Evolutionary conservation across 2,797 vertebrate species (phyloP), one percentile per base, ranked within the genome.

Genomic region (Sebastes hubbsi): DNA sequence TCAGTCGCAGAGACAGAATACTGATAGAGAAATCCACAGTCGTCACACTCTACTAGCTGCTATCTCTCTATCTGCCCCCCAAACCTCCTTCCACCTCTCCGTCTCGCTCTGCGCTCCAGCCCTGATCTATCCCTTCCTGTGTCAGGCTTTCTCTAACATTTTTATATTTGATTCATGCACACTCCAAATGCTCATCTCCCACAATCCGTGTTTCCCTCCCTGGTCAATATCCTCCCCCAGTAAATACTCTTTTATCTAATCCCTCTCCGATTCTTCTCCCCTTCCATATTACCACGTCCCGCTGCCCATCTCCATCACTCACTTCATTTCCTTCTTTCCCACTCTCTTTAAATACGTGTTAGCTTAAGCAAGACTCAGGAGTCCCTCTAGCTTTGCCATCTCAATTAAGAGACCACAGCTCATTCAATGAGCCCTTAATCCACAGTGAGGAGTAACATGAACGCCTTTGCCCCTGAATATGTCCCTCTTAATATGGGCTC

Each of bases 1-100:
- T 87, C 86, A 87, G 85, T 72, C 81, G 84, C 80, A 72, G 80
- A 86, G 83, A 84, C 78, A 81, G 87, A 91, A 87, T 92, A 87
- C 89, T 91, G 89, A 94, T 94, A 88, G 88, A 93, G 82, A 91
- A 94, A 92, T 92, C 88, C 88, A 87, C 77, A 78, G 72, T 46
- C 32, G 82, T 93, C 90, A 91, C 87, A 87, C 89, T 90, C 84
- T 85, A 89, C 86, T 81, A 74, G 54, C 42, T 87, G 65, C 75
- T 71, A 82, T 90, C 85, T 86, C 80, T 86, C 80, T 76, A 83
- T 89, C 81, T 88, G 42, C 54, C 78, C 78, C 63, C 77, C 38
- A 59, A 84, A 75, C 72, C 80, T 74, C 66, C 78, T 36, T 38
- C 78, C 66, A 72, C 65, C 58, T 25, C 32, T 2, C 59, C 71